Evolutionary conservation across 2,888 invertebrate species (phyloP), one percentile per base, ranked within the genome.

Genomic region (Nomada flava): DNA sequence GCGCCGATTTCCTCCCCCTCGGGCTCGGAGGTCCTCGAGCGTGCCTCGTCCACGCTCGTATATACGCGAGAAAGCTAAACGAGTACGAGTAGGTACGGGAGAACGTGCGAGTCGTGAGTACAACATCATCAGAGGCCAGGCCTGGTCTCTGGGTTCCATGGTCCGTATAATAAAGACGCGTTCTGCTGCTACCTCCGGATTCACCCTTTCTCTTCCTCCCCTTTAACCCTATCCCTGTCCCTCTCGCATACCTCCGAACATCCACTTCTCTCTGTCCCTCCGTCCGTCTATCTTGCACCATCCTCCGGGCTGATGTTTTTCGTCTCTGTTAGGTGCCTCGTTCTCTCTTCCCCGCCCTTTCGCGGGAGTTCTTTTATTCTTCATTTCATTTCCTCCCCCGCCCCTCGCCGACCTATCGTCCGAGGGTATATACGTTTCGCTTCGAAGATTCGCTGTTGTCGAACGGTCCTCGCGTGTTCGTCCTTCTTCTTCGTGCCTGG

Each of bases 91-190:
- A 84, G 83, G 85, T 84, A 88, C 81, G 83, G 85, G 86, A 74
- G 83, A 87, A 84, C 82, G 86, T 79, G 83, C 75, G 85, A 88
- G 87, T 88, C 88, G 85, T 86, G 87, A 90, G 91, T 91, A 91
- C 91, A 91, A 91, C 91, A 91, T 91, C 91, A 91, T 91, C 89
- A 90, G 88, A 91, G 90, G 82, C 36, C 90, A 86, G 76, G 82
- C 85, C 85, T 84, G 89, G 88, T 88, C 82, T 88, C 87, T 86
- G 86, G 88, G 90, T 91, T 91, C 88, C 90, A 90, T 83, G 84
- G 89, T 89, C 88, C 90, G 91, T 92, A 92, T 92, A 92, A 93
- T 93, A 93, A 93, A 93, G 92, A 93, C 92, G 91, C 93, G 92
- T 92, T 91, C 91, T 87, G 86, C 85, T 85, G 87, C 86, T 90